Evolutionary conservation across 2,888 invertebrate genomes (phyloP).

Genomic region (Augiades crinisus): DNA sequence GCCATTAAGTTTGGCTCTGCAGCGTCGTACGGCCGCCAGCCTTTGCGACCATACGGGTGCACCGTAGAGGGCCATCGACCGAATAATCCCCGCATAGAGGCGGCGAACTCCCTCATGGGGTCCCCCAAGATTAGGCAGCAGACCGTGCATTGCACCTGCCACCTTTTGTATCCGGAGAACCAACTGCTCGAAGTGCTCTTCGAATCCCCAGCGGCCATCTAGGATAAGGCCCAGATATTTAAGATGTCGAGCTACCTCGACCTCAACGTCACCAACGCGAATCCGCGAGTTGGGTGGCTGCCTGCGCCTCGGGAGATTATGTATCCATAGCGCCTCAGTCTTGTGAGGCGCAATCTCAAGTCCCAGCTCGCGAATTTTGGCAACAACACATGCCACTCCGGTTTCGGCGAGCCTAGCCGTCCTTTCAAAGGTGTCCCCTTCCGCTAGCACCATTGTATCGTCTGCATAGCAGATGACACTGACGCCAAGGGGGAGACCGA

Average conservation of each 20-base stretch:
- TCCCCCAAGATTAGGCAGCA: conserved; percentile 19
- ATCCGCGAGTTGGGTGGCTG: conserved; percentile 15
- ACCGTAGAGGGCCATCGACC: conserved; percentile 11
- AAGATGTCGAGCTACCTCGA: not conserved
- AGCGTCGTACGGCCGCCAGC: not conserved
- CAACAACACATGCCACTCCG: conserved; percentile 19
- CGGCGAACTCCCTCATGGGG: not conserved
- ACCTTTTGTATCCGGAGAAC: conserved; percentile 5
- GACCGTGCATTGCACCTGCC: conserved; percentile 20
- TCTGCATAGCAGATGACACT: conserved; percentile 32
- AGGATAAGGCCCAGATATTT: conserved; percentile 23
- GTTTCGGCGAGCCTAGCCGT: conserved; percentile 18
- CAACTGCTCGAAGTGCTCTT: conserved; percentile 20
- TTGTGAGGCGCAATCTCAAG: conserved; percentile 26
- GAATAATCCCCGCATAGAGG: not conserved
- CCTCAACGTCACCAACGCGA: conserved; percentile 1
- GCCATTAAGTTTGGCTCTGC: not conserved
- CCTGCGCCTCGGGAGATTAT: conserved; percentile 2
- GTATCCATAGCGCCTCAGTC: conserved; percentile 29
- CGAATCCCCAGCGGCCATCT: conserved; percentile 27
- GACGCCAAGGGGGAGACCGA: not conserved
- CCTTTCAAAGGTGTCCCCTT: conserved; percentile 1
- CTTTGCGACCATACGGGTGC: conserved; percentile 11
- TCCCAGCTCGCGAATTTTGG: conserved; percentile 21
- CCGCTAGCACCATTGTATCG: conserved; percentile 25